Evolutionary conservation across 2,888 invertebrate species (phyloP).

Genomic region (Germaria angustata): DNA sequence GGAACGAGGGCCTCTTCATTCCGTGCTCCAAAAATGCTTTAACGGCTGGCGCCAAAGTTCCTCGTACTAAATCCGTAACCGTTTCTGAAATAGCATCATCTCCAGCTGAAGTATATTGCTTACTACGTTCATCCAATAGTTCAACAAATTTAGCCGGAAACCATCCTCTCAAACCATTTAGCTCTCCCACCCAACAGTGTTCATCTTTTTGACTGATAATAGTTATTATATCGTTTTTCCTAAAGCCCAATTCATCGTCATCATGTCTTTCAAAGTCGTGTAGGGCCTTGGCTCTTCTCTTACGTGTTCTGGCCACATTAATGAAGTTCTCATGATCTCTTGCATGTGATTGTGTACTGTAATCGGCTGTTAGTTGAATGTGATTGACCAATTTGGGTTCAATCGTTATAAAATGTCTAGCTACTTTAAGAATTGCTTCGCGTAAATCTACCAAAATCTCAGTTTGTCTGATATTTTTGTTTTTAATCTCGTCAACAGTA

Average conservation of each 20-base stretch:
- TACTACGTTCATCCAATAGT: slow-evolving; percentile 95
- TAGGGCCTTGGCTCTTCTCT: slow-evolving; percentile 95
- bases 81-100: slow-evolving; percentile 98
- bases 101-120: slow-evolving; percentile 94
- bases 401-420: slow-evolving; percentile 95
- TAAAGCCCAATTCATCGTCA: slow-evolving; percentile 98
- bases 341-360: slow-evolving; percentile 96
- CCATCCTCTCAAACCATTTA: slow-evolving; percentile 97
- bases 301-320: slow-evolving; percentile 93
- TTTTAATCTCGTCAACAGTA: slow-evolving; percentile 90
- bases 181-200: slow-evolving; percentile 98
- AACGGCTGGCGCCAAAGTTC: slow-evolving; percentile 94
- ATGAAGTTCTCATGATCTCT: slow-evolving; percentile 96
- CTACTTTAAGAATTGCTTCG: slow-evolving; percentile 96
- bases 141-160: slow-evolving; percentile 98
- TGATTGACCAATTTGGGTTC: slow-evolving; percentile 92
- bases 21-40: slow-evolving; percentile 97
- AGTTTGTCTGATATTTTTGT: slow-evolving; percentile 98
- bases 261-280: slow-evolving; percentile 98
- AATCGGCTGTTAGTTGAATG: slow-evolving; percentile 92
- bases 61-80: slow-evolving; percentile 97
- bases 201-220: slow-evolving; percentile 98
- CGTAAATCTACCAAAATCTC: slow-evolving; percentile 98
- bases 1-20: slow-evolving; percentile 93
- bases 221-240: slow-evolving; percentile 99